Base-by-base conservation (phyloP, 2,797 vertebrate species). In the Myioborus miniatus region DNA sequence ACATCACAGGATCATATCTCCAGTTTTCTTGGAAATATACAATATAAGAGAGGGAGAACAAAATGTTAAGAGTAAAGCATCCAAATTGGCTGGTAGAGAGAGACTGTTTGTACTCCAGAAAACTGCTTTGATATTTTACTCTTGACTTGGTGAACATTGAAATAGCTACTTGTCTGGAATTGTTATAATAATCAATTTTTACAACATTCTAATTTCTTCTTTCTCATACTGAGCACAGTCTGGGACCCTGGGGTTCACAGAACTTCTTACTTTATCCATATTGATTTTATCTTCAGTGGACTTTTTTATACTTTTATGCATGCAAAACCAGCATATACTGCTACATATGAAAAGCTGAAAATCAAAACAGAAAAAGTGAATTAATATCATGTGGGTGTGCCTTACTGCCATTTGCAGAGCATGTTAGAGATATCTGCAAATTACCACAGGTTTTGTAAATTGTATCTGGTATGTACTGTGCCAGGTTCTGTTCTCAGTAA, bases 151-250 rank as follows among this genome's bases (percentile, higher is more conserved):
- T 94, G 70, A 53, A 79, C 36, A 70, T 36, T 72, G 83, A 95
- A 92, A 74, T 90, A 83, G 70, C 58, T 65, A 44, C 81, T 88
- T 78, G 43, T 94, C 68, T 97, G 87, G 75, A 94, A 90, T 89
- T 87, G 74, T 89, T 83, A 37, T 0, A 37, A 58, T 85, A 74
- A 95, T 74, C 21, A 5, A 22, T 53, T 83, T 89, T 75, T 84
- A 23, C 56, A 78, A 5, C 8, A 4, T 83, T 72, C 39, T 89
- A 0, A 75, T 93, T 68, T 87, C 41, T 89, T 64, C 37, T 83
- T 89, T 92, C 37, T 77, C 67, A 30, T 6, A 15, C 79, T 47
- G 62, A 79, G n/a, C 59, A 56, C 34, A 67, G 2, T 72, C 43
- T 76, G 69, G 34, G 32, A 39, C 44, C 16, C 46, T 69, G 37